These are phyloP conservation scores for Stenodera caucasica DNA, from an alignment of 2,888 invertebrate genomes.

Conservation along the genomic window DNA sequence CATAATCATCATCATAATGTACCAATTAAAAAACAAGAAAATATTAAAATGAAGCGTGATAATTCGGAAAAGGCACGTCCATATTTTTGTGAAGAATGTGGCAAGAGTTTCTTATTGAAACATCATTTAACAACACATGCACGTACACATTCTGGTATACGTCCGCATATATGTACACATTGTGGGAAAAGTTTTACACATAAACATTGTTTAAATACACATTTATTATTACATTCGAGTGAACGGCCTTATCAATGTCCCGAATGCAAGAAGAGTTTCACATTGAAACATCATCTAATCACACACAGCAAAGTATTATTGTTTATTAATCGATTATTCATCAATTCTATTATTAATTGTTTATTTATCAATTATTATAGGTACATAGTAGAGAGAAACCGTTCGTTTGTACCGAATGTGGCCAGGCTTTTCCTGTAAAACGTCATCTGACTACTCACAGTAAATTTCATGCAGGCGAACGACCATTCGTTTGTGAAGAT, in stretches of 20 bases:
- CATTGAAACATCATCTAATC: conserved; percentile 80
- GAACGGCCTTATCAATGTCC: conserved; percentile 81
- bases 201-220: conserved; percentile 82
- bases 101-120: conserved; percentile 80
- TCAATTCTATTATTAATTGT: too few relatives aligned
- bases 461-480: conserved; percentile 83
- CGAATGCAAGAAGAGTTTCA: conserved; percentile 86
- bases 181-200: conserved; percentile 82
- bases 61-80: conserved; percentile 60
- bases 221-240: conserved; percentile 77
- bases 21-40: conserved; percentile 38
- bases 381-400: conserved; percentile 80
- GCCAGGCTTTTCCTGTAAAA: conserved; percentile 78
- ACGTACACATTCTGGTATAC: conserved; percentile 78
- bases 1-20: conserved; percentile 17
- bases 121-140: conserved; percentile 84
- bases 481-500: conserved; percentile 82
- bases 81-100: conserved; percentile 80
- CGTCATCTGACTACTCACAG: conserved; percentile 82
- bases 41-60: conserved; percentile 27
- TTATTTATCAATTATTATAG: conserved; percentile 44
- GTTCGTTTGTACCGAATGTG: conserved; percentile 81
- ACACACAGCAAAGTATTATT: conserved; percentile 71
- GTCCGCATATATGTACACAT: conserved; percentile 77
- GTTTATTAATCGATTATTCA: background rate